Evolutionary conservation across 2,113 vertebrate species (phyloP).

Genomic region (Baryphthengus martii): DNA sequence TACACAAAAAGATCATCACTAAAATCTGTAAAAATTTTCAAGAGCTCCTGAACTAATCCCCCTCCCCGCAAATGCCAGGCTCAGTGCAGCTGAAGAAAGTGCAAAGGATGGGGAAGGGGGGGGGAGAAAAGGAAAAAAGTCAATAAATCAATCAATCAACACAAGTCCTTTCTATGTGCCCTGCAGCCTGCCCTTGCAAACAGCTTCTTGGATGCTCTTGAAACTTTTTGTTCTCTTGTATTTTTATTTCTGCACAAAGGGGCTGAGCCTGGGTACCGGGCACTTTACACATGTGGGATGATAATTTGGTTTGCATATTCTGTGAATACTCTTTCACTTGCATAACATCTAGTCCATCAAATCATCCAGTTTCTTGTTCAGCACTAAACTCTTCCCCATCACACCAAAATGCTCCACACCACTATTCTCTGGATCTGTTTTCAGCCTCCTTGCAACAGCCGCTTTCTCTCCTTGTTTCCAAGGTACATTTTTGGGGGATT

Average conservation of each 20-base stretch:
- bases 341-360: neutral
- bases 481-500: no score
- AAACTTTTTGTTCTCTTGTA: fast-evolving
- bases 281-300: neutral
- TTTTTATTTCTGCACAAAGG: neutral
- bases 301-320: neutral
- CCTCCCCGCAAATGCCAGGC: neutral
- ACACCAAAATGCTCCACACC: neutral
- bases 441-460: neutral
- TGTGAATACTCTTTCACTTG: neutral
- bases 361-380: neutral
- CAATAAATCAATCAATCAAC: neutral
- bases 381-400: neutral
- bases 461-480: neutral
- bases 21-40: neutral
- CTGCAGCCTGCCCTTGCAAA: neutral
- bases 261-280: fast-evolving
- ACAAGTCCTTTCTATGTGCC: neutral
- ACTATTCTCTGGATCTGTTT: neutral
- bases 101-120: neutral
- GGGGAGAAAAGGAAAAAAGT: neutral
- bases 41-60: neutral
- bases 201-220: neutral
- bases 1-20: neutral
- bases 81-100: neutral